These are phyloP conservation scores for western clawed frog (Xenopus tropicalis) DNA, from an alignment of 2,113 vertebrate species.

Conservation along the genomic window DNA sequence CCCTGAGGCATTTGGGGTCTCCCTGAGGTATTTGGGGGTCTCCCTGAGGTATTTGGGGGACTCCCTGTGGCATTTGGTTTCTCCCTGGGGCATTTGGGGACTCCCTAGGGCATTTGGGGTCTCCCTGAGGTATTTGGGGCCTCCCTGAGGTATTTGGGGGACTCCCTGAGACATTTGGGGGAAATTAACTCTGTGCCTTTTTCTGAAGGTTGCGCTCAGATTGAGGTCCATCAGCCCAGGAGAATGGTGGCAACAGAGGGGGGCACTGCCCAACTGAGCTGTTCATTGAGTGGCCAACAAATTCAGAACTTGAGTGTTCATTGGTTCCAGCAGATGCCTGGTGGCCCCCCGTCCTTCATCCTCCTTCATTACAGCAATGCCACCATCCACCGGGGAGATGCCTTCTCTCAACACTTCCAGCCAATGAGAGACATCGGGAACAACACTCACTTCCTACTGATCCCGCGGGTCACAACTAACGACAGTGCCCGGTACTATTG, in stretches of 20 bases:
- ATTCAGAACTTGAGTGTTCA: slow-evolving; percentile 20
- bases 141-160: no score
- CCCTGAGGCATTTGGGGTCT: no score
- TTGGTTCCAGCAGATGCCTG: slow-evolving; percentile 37
- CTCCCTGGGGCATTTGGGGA: no score
- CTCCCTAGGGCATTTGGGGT: no score
- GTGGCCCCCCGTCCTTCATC: not conserved
- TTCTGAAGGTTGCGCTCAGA: not conserved
- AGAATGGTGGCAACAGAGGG: slow-evolving; percentile 11
- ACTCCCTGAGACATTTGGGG: no score
- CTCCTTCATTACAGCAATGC: not conserved
- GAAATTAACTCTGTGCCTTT: no score
- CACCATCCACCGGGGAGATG: not conserved
- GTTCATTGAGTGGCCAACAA: slow-evolving; percentile 14
- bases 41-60: no score
- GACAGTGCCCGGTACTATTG: slow-evolving; percentile 42
- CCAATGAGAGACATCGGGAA: slow-evolving; percentile 13
- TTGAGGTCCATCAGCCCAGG: not conserved
- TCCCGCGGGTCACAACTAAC: slow-evolving; percentile 1
- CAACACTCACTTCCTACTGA: slow-evolving; percentile 17
- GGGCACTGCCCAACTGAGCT: slow-evolving; percentile 6
- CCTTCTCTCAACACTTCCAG: not conserved
- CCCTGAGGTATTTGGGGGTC: no score
- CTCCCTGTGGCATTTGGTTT: no score
- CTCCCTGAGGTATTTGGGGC: no score